Evolutionary conservation across 2,888 invertebrate genomes (phyloP).

Genomic region (Theristus sp.): DNA sequence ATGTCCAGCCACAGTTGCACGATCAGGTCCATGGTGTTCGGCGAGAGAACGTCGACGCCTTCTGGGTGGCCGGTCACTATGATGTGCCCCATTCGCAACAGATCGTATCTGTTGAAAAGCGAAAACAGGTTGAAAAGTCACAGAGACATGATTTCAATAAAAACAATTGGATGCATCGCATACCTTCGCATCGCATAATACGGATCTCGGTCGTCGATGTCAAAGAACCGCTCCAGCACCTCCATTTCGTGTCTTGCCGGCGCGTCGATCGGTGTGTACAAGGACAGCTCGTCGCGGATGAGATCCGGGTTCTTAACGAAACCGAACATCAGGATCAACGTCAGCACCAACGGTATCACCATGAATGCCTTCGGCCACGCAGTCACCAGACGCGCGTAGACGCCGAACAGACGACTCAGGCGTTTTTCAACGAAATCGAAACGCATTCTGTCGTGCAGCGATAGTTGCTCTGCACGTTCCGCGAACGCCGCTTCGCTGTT

Average conservation of each 20-base stretch:
- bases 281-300: constrained; percentile 24
- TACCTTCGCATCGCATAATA: constrained; percentile 25
- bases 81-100: constrained; percentile 22
- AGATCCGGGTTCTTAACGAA: constrained; percentile 16
- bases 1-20: constrained; percentile 20
- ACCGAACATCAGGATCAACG: constrained; percentile 16
- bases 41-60: constrained; percentile 21
- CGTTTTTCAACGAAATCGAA: constrained; percentile 22
- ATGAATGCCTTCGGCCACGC: constrained; percentile 19
- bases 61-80: constrained; percentile 25
- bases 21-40: constrained; percentile 18
- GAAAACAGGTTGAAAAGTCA: background rate
- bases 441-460: constrained; percentile 12
- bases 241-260: constrained; percentile 17
- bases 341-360: constrained; percentile 18
- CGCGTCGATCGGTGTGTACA: constrained; percentile 27
- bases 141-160: background rate
- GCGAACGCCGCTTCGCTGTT: no score
- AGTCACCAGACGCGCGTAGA: constrained; percentile 10
- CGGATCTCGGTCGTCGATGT: constrained; percentile 26
- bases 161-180: no score
- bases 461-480: background rate
- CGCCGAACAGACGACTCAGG: constrained; percentile 18
- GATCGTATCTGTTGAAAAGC: constrained; percentile 18
- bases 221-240: constrained; percentile 20